phyloP scores from a whole-genome alignment of 1,140 invertebrate genomes.

The Drosophila punjabiensis region DNA sequence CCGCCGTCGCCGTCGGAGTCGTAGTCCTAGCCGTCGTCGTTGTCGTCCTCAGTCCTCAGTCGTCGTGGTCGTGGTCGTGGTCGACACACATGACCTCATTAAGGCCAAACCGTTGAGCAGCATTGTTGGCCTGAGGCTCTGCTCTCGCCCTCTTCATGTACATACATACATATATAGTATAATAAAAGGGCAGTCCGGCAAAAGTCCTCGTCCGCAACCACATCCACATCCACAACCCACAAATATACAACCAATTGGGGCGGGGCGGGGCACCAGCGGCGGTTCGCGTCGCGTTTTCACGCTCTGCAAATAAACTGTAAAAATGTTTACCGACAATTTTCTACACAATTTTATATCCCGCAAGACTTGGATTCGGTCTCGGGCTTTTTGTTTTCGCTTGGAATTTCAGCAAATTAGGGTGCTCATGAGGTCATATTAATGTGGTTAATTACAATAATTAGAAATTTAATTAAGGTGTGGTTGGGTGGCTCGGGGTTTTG shows the following conservation, averaged over 20 bases:
- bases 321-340: constrained; percentile 84
- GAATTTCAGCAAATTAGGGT: constrained; percentile 81
- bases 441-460: constrained; percentile 84
- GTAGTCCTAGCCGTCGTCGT: constrained; percentile 5
- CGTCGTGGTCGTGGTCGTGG: constrained; percentile 47
- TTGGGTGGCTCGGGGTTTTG: constrained; percentile 30
- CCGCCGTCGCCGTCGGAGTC: constrained; percentile 20
- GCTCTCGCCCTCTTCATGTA: background rate
- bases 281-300: constrained; percentile 52
- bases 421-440: constrained; percentile 83
- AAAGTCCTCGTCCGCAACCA: constrained; percentile 37
- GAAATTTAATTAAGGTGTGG: constrained; percentile 82
- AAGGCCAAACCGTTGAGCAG: constrained; percentile 68
- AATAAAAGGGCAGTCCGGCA: constrained; percentile 64
- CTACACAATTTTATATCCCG: constrained; percentile 82
- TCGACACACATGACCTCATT: constrained; percentile 81
- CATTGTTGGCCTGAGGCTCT: constrained; percentile 38
- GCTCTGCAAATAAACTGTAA: constrained; percentile 79
- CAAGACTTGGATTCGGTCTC: constrained; percentile 34
- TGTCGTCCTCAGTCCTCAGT: constrained; percentile 18
- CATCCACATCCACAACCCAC: constrained; percentile 45
- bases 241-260: constrained; percentile 42
- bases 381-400: constrained; percentile 49
- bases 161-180: constrained; percentile 17
- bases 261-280: constrained; percentile 7